phyloP scores from a whole-genome alignment of 1,140 invertebrate genomes.

The Vanessa tameamea region DNA sequence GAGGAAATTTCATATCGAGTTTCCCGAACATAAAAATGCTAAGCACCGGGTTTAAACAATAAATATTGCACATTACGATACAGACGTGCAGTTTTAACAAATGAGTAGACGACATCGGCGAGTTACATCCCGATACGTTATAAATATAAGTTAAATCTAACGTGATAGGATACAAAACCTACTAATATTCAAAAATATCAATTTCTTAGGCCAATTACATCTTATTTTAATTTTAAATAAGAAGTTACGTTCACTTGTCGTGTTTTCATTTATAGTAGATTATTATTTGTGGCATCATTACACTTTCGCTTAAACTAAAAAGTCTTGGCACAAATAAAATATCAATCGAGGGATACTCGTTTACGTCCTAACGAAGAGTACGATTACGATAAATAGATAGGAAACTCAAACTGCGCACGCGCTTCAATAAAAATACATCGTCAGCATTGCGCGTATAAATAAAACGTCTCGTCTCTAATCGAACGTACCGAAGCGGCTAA shows the following conservation, averaged over 20 bases:
- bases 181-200: slow-evolving; percentile 68
- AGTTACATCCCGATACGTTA: slow-evolving; percentile 30
- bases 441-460: slow-evolving; percentile 47
- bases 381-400: slow-evolving; percentile 27
- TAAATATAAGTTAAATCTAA: slow-evolving; percentile 50
- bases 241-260: slow-evolving; percentile 47
- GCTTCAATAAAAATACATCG: slow-evolving; percentile 15
- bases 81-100: slow-evolving; percentile 38
- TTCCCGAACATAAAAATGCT: slow-evolving; percentile 17
- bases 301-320: slow-evolving; percentile 67
- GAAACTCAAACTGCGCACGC: slow-evolving; percentile 37
- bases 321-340: slow-evolving; percentile 76
- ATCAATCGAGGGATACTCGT: slow-evolving; percentile 34
- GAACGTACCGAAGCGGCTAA: slow-evolving; percentile 51
- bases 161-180: slow-evolving; percentile 69
- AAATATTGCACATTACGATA: slow-evolving; percentile 41
- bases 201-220: slow-evolving; percentile 74
- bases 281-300: slow-evolving; percentile 55
- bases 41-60: slow-evolving; percentile 33
- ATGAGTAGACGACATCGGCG: slow-evolving; percentile 29
- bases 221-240: slow-evolving; percentile 51
- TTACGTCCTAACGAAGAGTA: slow-evolving; percentile 14
- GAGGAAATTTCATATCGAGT: slow-evolving; percentile 11
- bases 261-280: slow-evolving; percentile 39
- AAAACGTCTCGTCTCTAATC: not conserved